Conservation (phyloP, 2,113 vertebrate species). For the Amphiprion ocellaris region DNA sequence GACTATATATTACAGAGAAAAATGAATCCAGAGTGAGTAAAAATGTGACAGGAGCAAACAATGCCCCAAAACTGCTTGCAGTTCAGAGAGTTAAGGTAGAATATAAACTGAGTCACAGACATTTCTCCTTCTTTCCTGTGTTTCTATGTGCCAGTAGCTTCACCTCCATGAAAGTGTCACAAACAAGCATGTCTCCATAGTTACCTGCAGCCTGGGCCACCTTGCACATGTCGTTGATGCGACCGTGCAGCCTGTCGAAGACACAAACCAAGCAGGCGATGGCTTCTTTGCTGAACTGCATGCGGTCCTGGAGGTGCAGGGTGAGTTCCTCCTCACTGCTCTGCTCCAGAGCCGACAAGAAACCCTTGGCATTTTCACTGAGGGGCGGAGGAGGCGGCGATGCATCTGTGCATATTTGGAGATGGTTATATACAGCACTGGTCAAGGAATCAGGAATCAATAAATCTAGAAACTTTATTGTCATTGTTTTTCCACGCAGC, state of each 20-base stretch:
- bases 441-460: no score
- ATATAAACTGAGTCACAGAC: not conserved
- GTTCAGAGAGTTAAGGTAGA: no score
- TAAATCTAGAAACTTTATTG: no score
- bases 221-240: constrained; percentile 87
- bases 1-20: no score
- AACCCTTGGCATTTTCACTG: constrained; percentile 88
- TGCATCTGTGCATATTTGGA: constrained; percentile 55
- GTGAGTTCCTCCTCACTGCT: constrained; percentile 91
- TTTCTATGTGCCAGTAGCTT: not conserved
- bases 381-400: constrained; percentile 74
- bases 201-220: constrained; percentile 87
- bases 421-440: not conserved
- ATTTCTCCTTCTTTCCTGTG: no score
- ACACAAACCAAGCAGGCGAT: constrained; percentile 89
- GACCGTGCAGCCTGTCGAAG: constrained; percentile 88
- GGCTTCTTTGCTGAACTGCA: constrained; percentile 92
- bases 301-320: constrained; percentile 90
- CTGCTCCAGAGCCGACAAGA: constrained; percentile 88
- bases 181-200: not conserved
- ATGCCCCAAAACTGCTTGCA: no score
- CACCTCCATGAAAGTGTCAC: not conserved
- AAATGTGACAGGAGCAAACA: no score
- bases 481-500: no score
- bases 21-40: no score